Conservation (phyloP, 1,140 invertebrate genomes). For the Psilanteris sp. region DNA sequence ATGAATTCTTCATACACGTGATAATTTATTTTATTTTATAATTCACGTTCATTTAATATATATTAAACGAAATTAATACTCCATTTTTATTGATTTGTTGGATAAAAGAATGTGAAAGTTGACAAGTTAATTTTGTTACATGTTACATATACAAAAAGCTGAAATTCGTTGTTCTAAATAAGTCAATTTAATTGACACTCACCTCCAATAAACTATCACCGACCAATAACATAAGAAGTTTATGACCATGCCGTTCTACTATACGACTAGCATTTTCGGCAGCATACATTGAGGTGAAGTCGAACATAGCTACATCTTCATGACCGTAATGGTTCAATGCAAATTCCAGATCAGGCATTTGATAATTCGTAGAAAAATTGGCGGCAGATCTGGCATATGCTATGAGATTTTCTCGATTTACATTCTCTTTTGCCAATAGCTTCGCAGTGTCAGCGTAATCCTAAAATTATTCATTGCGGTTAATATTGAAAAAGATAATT, state of each 20-base stretch:
- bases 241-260: conserved; percentile 87
- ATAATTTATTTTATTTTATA: no score
- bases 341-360: conserved; percentile 94
- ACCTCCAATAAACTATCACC: conserved; percentile 97
- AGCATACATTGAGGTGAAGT: conserved; percentile 99
- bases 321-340: conserved; percentile 99
- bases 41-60: no score
- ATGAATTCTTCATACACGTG: no score
- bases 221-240: conserved; percentile 92
- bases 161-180: no score
- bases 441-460: conserved; percentile 94
- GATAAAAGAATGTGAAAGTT: no score
- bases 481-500: no score
- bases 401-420: conserved; percentile 92
- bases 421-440: conserved; percentile 92
- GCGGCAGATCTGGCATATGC: conserved; percentile 97
- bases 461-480: conserved; percentile 74
- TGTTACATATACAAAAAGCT: no score
- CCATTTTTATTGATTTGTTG: no score
- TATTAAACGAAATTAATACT: no score
- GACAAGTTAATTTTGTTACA: no score
- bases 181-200: no score
- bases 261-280: conserved; percentile 95
- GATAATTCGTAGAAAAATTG: conserved; percentile 95
- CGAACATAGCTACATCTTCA: conserved; percentile 99